Base-by-base conservation (phyloP, 1,140 invertebrate genomes). In the Papilio polytes region DNA sequence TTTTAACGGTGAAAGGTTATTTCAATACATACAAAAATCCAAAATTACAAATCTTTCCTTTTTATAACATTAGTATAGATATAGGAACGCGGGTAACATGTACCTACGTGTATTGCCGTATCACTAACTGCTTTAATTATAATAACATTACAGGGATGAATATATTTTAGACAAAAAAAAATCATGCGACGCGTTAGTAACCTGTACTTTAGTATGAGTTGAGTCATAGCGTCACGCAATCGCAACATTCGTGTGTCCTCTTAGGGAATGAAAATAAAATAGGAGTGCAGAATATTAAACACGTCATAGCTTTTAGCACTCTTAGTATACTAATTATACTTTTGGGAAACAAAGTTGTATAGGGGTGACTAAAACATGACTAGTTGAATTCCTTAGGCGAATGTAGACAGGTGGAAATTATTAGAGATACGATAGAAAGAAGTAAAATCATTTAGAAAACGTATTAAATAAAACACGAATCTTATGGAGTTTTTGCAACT, bases 231-330 rank as follows among this genome's bases (percentile, higher is more conserved):
- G 6, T 6, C 8, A 9, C 7, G n/a, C 18, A 56, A 56, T 20
- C 53, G 53, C 8, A 56, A 56, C 53, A 56, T 7, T 9, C 53
- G 53, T 56, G 53, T 56, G 53, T 18, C 1, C 2, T 56, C 9
- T 56, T 20, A 70, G 26, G 13, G 13, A 70, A 70, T 70, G 15
- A 31, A 70, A 70, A 70, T 36, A 70, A 36, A 70, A 70, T 70
- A 70, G 13, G 31, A 70, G 12, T 31, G 63, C 63, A 12, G 59
- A 63, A 63, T 63, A 70, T 70, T 31, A 70, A 70, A 36, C 63
- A 70, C 3, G 63, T 31, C 4, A 36, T 70, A 70, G 63, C 26
- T 70, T 18, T 70, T 15, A 70, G 15, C 3, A 66, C 59, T 66
- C 59, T 66, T 66, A 22, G 56, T 10, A 66, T 3, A 70, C 26